Evolutionary conservation across 2,113 vertebrate species (phyloP).

Genomic region (Grammomys surdaster): DNA sequence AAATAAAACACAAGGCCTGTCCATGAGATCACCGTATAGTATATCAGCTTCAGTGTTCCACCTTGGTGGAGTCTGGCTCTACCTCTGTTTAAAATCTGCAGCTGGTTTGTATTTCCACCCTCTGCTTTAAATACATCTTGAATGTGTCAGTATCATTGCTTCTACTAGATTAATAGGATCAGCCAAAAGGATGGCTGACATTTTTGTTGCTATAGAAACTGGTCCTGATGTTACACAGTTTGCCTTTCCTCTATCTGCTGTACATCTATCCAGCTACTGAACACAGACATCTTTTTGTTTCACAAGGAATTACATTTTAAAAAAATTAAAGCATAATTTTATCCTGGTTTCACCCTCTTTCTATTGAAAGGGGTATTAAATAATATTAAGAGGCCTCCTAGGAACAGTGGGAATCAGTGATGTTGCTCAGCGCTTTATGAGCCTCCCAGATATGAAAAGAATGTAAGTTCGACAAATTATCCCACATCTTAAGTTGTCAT

Average conservation of each 20-base stretch:
- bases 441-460: constrained; percentile 80
- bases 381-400: constrained; percentile 84
- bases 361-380: constrained; percentile 85
- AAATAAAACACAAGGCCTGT: constrained; percentile 44
- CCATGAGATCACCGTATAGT: constrained; percentile 49
- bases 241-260: constrained; percentile 86
- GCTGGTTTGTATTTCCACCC: constrained; percentile 85
- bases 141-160: constrained; percentile 88
- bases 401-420: constrained; percentile 83
- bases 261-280: constrained; percentile 86
- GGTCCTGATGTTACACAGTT: constrained; percentile 88
- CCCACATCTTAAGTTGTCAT: constrained; percentile 73
- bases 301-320: constrained; percentile 87
- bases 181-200: constrained; percentile 92
- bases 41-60: constrained; percentile 60
- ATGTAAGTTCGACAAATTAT: constrained; percentile 81
- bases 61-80: constrained; percentile 78
- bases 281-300: constrained; percentile 88
- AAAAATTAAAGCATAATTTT: constrained; percentile 88
- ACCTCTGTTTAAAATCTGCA: constrained; percentile 83
- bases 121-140: constrained; percentile 88
- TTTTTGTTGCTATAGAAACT: constrained; percentile 93
- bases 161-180: constrained; percentile 89
- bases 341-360: constrained; percentile 83
- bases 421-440: constrained; percentile 76